phyloP scores from a whole-genome alignment of 1,140 invertebrate genomes.

The Sminthurinus signatus region DNA sequence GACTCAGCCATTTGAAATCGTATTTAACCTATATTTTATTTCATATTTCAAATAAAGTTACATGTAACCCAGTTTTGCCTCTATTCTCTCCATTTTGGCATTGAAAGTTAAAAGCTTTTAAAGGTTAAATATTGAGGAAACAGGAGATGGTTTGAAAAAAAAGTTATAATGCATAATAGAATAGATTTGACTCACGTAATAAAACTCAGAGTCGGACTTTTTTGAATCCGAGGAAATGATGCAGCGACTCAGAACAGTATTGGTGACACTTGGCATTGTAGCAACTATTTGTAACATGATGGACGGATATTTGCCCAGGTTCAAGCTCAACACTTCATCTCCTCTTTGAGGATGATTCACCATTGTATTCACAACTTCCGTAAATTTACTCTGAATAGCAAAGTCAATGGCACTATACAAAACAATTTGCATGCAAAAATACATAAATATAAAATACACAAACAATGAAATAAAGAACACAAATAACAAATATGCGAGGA shows the following conservation, averaged over 20 bases:
- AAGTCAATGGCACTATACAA: conserved; percentile 80
- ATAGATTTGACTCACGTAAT: conserved; percentile 62
- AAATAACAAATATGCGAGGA: too few relatives aligned
- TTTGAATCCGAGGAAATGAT: conserved; percentile 71
- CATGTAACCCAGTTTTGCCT: too few relatives aligned
- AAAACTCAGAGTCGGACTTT: conserved; percentile 72
- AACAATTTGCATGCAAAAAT: too few relatives aligned
- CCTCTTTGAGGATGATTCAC: conserved; percentile 62
- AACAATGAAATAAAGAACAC: too few relatives aligned
- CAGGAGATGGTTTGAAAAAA: too few relatives aligned
- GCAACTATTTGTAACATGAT: conserved; percentile 68
- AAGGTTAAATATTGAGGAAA: too few relatives aligned
- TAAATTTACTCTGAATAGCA: conserved; percentile 74
- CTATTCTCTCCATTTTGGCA: too few relatives aligned
- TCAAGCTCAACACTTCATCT: conserved; percentile 62
- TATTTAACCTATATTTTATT: conserved; percentile 56
- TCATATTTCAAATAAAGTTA: conserved; percentile 40
- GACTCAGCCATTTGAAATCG: conserved; percentile 56
- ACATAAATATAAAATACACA: too few relatives aligned
- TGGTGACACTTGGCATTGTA: conserved; percentile 68
- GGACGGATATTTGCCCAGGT: conserved; percentile 67
- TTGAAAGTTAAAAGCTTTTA: too few relatives aligned
- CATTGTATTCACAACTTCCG: conserved; percentile 72
- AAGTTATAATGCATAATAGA: too few relatives aligned
- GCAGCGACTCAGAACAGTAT: conserved; percentile 69